Evolutionary conservation across 30 jellyfish, hydroid and myxozoan genomes (phyloP), one percentile per base, ranked within the genome.

Genomic region (Sanderia malayensis): DNA sequence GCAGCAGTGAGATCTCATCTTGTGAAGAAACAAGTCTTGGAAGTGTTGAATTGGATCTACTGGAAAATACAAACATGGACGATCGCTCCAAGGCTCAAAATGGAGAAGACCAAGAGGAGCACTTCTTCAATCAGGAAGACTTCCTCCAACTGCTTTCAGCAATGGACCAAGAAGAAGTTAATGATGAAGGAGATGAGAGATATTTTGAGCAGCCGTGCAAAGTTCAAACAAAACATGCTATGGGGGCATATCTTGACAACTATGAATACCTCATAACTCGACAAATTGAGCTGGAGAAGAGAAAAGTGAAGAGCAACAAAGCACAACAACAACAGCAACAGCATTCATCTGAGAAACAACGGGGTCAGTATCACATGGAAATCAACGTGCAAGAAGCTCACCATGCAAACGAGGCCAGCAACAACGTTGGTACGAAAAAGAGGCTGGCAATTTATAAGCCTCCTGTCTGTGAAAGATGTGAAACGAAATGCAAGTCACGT

Each of bases 381-480:
- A 49, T 78, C 23, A 68, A 78, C 60, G 33, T 78, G 67, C 57
- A 59, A 24, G 70, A 78, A 26, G 23, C 76, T 2, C 59, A 27
- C 20, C 28, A 44, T 23, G 27, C 18, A 11, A 23, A 9, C 13
- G 85, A 70, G 53, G 24, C 2, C 44, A 1, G n/a, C 24, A 57
- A 55, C 15, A 70, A 58, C 11, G 18, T 59, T 6, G 31, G 52
- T 17, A 33, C 15, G 28, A 57, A 46, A 20, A 45, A 23, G 4
- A 34, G 59, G 22, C 6, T 13, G 49, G 28, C 28, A 19, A 62
- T 44, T 24, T n/a, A n/a, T n/a, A n/a, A n/a, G n/a, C n/a, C n/a
- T n/a, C n/a, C n/a, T n/a, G 89, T 65, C 17, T 78, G 89, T 66
- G 47, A 1, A 2, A 49, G 89, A 70, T 64, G 61, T 52, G 89